Conservation (phyloP, 2,888 invertebrate genomes). For the Argyresthia albistria region DNA sequence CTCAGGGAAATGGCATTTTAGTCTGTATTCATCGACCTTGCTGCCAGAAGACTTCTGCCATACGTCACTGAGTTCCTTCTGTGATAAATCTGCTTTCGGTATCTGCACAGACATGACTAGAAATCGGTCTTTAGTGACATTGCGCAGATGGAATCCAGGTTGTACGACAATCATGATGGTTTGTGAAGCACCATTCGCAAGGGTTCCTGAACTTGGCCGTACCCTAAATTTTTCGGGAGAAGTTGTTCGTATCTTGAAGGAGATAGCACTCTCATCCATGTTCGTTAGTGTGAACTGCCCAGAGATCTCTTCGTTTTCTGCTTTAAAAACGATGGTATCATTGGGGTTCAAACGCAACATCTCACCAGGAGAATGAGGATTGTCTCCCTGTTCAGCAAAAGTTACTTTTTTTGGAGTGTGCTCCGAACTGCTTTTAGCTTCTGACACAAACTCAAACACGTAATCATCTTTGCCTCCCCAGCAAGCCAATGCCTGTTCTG, state of each 20-base stretch:
- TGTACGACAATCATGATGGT: slow-evolving; percentile 82
- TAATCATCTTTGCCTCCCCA: slow-evolving; percentile 89
- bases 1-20: slow-evolving; percentile 77
- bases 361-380: slow-evolving; percentile 58
- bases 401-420: slow-evolving; percentile 60
- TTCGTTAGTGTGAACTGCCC: slow-evolving; percentile 81
- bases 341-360: slow-evolving; percentile 77
- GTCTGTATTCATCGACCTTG: slow-evolving; percentile 79
- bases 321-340: slow-evolving; percentile 79
- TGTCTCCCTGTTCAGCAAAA: slow-evolving; percentile 39
- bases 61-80: slow-evolving; percentile 78
- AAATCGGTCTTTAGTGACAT: slow-evolving; percentile 87
- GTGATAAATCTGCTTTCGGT: slow-evolving; percentile 67
- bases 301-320: slow-evolving; percentile 76
- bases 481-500: slow-evolving; percentile 79
- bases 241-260: slow-evolving; percentile 91
- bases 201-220: slow-evolving; percentile 86
- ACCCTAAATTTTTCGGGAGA: slow-evolving; percentile 96
- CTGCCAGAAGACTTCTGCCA: slow-evolving; percentile 78
- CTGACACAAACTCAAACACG: slow-evolving; percentile 79
- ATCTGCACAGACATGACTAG: slow-evolving; percentile 86
- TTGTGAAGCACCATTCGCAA: slow-evolving; percentile 76
- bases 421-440: slow-evolving; percentile 48
- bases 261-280: slow-evolving; percentile 64
- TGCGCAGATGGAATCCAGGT: slow-evolving; percentile 78